Conservation (phyloP, 37 sponge, comb jelly and placozoan genomes). For the Hormiphora californensis region DNA sequence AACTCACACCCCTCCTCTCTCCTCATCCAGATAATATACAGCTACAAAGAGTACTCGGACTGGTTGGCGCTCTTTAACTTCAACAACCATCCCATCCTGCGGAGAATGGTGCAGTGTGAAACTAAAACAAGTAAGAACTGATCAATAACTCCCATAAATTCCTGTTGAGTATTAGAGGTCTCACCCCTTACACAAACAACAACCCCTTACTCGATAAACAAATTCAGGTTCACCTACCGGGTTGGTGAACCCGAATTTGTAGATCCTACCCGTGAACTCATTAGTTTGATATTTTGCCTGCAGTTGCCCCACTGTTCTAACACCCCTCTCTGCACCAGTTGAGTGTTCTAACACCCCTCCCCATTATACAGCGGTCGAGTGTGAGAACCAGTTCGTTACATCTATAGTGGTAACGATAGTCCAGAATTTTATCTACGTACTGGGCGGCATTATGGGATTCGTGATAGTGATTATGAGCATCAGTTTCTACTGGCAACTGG, state of each 20-base stretch:
- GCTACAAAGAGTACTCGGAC: neutral
- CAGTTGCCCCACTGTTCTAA: too few species aligned
- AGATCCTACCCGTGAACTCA: too few species aligned
- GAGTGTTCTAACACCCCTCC: too few species aligned
- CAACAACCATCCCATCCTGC: neutral
- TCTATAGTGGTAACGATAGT: constrained; percentile 15
- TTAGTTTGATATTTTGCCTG: too few species aligned
- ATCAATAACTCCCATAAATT: too few species aligned
- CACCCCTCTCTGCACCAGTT: too few species aligned
- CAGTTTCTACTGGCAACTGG: constrained; percentile 53
- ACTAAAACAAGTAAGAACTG: neutral
- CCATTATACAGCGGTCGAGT: neutral
- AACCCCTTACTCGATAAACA: too few species aligned
- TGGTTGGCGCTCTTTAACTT: neutral
- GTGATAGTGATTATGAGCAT: constrained; percentile 10
- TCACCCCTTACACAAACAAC: too few species aligned
- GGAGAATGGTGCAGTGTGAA: neutral
- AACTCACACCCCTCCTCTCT: neutral
- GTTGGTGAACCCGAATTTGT: too few species aligned
- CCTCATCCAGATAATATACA: neutral
- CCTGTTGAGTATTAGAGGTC: too few species aligned
- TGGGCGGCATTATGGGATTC: constrained; percentile 19
- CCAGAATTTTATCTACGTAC: constrained; percentile 10
- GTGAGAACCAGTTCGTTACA: neutral
- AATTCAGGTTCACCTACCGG: too few species aligned